Percentiles rank a stretch among this genome's conserved stretches.
These are phyloP conservation scores for Berghia stephanieae DNA, from an alignment of 1,140 invertebrate genomes.

Conservation along the genomic window DNA sequence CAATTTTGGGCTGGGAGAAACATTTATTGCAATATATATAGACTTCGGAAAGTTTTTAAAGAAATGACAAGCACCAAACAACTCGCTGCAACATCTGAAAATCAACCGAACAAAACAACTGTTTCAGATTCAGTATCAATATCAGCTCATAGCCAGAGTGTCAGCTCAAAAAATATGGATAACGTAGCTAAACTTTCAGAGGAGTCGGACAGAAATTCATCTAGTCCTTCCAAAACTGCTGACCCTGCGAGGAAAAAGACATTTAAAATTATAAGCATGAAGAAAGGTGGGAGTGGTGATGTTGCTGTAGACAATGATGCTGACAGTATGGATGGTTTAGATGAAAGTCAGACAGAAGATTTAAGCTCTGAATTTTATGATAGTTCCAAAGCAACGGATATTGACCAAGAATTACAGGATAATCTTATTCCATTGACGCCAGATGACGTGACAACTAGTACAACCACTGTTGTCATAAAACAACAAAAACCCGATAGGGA, in stretches of 20 bases:
- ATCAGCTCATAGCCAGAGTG: no score
- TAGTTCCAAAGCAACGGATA: constrained; percentile 58
- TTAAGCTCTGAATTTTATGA: constrained; percentile 70
- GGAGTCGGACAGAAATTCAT: constrained; percentile 28
- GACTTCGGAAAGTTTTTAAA: no score
- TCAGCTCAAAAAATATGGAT: neutral
- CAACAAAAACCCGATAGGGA: constrained; percentile 42
- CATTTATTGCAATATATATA: no score
- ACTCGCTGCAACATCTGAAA: no score
- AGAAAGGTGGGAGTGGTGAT: constrained; percentile 73
- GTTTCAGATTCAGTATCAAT: no score
- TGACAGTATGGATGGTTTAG: constrained; percentile 91
- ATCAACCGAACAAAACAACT: no score
- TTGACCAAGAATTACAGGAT: constrained; percentile 37
- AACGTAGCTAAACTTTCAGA: constrained; percentile 18
- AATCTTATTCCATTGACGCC: constrained; percentile 35
- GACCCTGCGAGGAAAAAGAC: constrained; percentile 81
- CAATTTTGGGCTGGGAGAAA: no score
- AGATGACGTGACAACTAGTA: constrained; percentile 38
- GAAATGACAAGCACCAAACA: no score
- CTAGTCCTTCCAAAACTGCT: constrained; percentile 35
- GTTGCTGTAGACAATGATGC: constrained; percentile 87
- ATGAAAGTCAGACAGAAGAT: constrained; percentile 90
- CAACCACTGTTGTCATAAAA: constrained; percentile 31
- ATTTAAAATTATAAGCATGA: constrained; percentile 92